phyloP scores from a whole-genome alignment of 2,797 vertebrate genomes.

The Dromococcyx pavoninus region DNA sequence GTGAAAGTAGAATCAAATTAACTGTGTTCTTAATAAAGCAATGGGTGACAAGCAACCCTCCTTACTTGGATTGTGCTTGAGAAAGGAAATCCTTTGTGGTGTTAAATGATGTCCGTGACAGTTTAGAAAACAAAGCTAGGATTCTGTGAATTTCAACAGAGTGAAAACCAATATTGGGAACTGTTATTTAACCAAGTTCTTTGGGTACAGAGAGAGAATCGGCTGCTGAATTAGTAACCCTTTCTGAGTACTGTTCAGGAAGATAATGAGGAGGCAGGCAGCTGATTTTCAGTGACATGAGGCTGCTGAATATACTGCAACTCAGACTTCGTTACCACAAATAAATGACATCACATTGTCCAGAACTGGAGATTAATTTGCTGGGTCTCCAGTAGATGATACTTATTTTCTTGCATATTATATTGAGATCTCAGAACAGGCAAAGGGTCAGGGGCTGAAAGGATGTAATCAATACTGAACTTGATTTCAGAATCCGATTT shows the following conservation, averaged over 20 bases:
- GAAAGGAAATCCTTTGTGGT: background rate
- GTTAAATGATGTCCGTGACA: background rate
- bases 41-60: background rate
- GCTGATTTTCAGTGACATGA: background rate
- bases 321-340: background rate
- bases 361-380: slow-evolving; percentile 87
- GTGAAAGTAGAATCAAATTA: slow-evolving; percentile 22
- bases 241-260: background rate
- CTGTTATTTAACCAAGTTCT: background rate
- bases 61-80: background rate
- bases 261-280: background rate
- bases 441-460: slow-evolving; percentile 88
- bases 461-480: slow-evolving; percentile 98
- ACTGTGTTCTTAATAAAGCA: slow-evolving; percentile 32
- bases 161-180: background rate
- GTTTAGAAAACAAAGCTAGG: background rate
- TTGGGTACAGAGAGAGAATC: background rate
- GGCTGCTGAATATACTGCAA: background rate
- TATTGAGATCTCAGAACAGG: slow-evolving; percentile 79
- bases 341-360: slow-evolving; percentile 81
- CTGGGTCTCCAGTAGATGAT: slow-evolving; percentile 81
- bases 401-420: slow-evolving; percentile 67
- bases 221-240: background rate
- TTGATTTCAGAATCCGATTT: slow-evolving; percentile 91
- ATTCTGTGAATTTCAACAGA: background rate